A percentile compares a stretch with the other conserved stretches of the same genome.
phyloP scores from a whole-genome alignment of 2,797 vertebrate species.

The Alectoris magna region DNA sequence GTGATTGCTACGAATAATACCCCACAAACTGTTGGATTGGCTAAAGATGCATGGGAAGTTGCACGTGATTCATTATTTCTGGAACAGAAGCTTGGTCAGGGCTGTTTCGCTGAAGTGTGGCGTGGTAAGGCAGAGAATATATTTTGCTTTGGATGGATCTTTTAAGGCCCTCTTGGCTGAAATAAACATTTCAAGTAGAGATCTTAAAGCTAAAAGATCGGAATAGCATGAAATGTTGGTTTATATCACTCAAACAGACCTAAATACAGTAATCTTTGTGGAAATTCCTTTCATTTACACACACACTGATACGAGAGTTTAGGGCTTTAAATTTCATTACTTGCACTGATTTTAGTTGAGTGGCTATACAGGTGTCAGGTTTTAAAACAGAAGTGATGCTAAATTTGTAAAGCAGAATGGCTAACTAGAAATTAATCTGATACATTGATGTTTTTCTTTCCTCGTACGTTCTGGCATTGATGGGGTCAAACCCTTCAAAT shows the following conservation, averaged over 20 bases:
- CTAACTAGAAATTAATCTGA: conserved; percentile 35
- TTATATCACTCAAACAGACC: background rate
- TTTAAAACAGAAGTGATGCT: background rate
- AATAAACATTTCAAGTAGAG: conserved; percentile 58
- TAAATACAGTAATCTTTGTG: background rate
- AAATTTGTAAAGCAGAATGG: background rate
- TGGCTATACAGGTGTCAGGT: background rate
- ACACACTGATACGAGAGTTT: background rate
- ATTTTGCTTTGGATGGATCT: conserved; percentile 78
- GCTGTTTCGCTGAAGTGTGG: conserved; percentile 99
- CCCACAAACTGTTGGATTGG: conserved; percentile 96
- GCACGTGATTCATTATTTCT: conserved; percentile 88
- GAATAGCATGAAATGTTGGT: conserved; percentile 8
- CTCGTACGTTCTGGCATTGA: background rate
- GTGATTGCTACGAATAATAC: conserved; percentile 91
- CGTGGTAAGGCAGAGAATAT: conserved; percentile 92
- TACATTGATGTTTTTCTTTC: conserved; percentile 1
- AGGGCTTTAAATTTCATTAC: background rate
- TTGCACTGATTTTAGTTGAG: background rate
- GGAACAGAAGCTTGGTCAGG: conserved; percentile 96
- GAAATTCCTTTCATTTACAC: background rate
- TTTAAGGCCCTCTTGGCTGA: conserved; percentile 72
- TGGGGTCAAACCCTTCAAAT: background rate
- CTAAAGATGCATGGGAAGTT: conserved; percentile 99
- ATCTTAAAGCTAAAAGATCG: conserved; percentile 19